These are phyloP conservation scores for Coleophora deauratella DNA, from an alignment of 2,888 invertebrate genomes.

Conservation along the genomic window DNA sequence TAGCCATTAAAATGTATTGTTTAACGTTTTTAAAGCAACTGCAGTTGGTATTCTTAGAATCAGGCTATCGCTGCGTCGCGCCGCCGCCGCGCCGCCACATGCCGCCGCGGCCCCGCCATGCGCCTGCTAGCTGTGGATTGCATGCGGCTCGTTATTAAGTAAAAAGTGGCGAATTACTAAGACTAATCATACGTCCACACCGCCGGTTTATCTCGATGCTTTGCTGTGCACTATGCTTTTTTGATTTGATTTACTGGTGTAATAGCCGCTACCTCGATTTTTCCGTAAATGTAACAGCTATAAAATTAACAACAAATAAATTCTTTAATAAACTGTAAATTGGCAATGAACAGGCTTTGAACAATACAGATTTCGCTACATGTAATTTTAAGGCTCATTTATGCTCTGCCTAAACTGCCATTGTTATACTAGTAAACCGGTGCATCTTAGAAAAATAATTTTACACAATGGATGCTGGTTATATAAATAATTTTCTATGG, in stretches of 20 bases:
- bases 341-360: too few species aligned
- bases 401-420: too few species aligned
- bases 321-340: too few species aligned
- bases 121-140: slow-evolving; percentile 19
- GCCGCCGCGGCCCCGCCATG: slow-evolving; percentile 2
- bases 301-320: too few species aligned
- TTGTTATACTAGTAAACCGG: not conserved
- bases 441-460: not conserved
- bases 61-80: slow-evolving; percentile 25
- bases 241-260: not conserved
- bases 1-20: too few species aligned
- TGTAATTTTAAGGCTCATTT: too few species aligned
- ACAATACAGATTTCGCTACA: too few species aligned
- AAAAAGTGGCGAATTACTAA: slow-evolving; percentile 35
- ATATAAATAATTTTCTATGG: slow-evolving; percentile 16
- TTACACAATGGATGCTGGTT: slow-evolving; percentile 1
- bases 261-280: not conserved
- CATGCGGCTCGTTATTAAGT: slow-evolving; percentile 32
- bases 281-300: too few species aligned
- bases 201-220: slow-evolving; percentile 16
- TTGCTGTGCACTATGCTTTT: not conserved
- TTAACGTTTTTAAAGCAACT: too few species aligned
- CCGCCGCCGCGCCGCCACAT: too few species aligned
- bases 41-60: slow-evolving; percentile 14
- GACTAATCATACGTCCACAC: slow-evolving; percentile 39